Conservation (phyloP, 2,888 invertebrate species). For the Rhingia campestris region DNA sequence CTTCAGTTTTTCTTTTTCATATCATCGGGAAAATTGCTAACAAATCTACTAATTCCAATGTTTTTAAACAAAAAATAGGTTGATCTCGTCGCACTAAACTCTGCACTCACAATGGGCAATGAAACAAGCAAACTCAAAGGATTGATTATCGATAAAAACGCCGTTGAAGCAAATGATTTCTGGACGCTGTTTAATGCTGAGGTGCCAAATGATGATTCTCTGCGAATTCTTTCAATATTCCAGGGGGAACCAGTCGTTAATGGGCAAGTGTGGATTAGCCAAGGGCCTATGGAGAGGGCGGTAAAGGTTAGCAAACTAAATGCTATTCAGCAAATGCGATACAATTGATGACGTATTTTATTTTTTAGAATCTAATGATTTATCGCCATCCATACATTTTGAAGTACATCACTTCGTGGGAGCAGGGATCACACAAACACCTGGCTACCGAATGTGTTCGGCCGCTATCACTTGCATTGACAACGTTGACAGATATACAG, state of each 20-base stretch:
- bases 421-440: constrained; percentile 88
- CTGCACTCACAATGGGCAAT: constrained; percentile 87
- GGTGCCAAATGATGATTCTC: constrained; percentile 82
- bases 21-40: neutral
- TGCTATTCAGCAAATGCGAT: neutral
- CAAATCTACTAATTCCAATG: constrained; percentile 33
- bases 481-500: constrained; percentile 88
- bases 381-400: constrained; percentile 94
- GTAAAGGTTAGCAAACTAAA: constrained; percentile 86
- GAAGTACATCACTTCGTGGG: constrained; percentile 91
- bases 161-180: constrained; percentile 90
- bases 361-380: constrained; percentile 90
- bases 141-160: constrained; percentile 88
- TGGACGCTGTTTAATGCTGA: constrained; percentile 87
- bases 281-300: constrained; percentile 89
- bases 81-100: neutral
- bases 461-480: constrained; percentile 88
- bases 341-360: neutral
- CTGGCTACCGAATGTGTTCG: constrained; percentile 92
- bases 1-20: constrained; percentile 11
- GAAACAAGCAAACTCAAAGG: constrained; percentile 89
- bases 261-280: constrained; percentile 86
- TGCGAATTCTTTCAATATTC: constrained; percentile 88
- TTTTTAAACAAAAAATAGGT: constrained; percentile 10
- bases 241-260: constrained; percentile 87